These are phyloP conservation scores for Acleris holmiana DNA, from an alignment of 2,888 invertebrate species.

Conservation along the genomic window DNA sequence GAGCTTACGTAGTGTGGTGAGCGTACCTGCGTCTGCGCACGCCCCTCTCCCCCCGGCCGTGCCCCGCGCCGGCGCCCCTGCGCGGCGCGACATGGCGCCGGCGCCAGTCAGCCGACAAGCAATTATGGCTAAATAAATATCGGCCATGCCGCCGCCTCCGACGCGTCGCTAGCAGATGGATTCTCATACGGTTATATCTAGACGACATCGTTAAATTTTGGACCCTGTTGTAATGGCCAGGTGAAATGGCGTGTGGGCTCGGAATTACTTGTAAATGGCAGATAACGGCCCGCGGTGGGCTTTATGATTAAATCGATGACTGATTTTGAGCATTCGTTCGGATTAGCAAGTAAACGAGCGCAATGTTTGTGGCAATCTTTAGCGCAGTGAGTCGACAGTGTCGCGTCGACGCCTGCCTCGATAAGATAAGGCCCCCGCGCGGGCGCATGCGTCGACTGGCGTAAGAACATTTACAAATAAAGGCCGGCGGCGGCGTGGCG, in stretches of 20 bases:
- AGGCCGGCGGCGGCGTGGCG: conserved; percentile 54
- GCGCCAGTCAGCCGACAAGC: conserved; percentile 82
- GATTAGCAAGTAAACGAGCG: conserved; percentile 44
- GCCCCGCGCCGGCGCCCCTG: conserved; percentile 44
- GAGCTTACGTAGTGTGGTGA: conserved; percentile 71
- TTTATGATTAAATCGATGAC: conserved; percentile 62
- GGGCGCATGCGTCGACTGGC: conserved; percentile 49
- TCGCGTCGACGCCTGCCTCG: conserved; percentile 63
- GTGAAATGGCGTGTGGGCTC: conserved; percentile 67
- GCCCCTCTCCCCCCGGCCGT: conserved; percentile 40
- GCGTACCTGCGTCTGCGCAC: conserved; percentile 72
- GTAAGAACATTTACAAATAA: conserved; percentile 72
- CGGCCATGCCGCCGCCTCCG: conserved; percentile 77
- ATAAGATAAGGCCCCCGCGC: conserved; percentile 56
- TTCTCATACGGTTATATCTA: conserved; percentile 66
- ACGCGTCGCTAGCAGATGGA: conserved; percentile 74
- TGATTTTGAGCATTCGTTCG: conserved; percentile 53
- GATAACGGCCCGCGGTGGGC: conserved; percentile 60
- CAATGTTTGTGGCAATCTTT: conserved; percentile 46
- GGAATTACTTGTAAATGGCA: conserved; percentile 64
- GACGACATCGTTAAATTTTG: conserved; percentile 74
- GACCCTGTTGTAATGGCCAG: conserved; percentile 61
- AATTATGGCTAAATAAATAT: conserved; percentile 84
- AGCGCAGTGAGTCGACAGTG: conserved; percentile 50
- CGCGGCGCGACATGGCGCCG: conserved; percentile 79